Base-by-base conservation (phyloP, 2,113 vertebrate genomes). In the Accipiter virgatus region DNA sequence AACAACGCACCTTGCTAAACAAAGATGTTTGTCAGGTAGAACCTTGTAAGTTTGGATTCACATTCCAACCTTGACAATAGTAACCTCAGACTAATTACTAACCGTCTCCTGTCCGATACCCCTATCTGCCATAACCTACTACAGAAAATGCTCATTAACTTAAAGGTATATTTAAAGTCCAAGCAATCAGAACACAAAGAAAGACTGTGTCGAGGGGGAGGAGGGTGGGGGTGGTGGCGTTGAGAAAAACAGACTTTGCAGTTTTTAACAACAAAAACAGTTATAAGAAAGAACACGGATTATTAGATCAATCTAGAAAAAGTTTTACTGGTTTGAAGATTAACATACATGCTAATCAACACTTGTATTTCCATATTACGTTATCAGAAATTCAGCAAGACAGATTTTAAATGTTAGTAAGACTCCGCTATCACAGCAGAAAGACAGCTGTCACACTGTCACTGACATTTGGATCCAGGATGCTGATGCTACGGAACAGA, bases 391-490 rank as follows among this genome's bases (percentile, higher is more conserved):
- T 16, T 70, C 70, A 66, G 45, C 68, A 62, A 22, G 48, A 45
- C 45, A 77, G 32, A 61, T 66, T 83, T 79, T 45, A 77, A 50
- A 45, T 10, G 38, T 27, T 68, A 42, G 20, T 11, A 65, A 47
- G 29, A 50, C 66, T 42, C 53, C 32, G 16, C 27, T 38, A 80
- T 8, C 25, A 32, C 52, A 87, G 65, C 73, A 47, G 38, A 70
- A 53, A 59, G 86, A 95, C 92, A 95, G 73, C 81, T 94, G 87
- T 82, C 78, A 40, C 11, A 50, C 63, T 19, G 26, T 12, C 75
- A 29, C n/a, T 90, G 81, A 75, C 42, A 88, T 66, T 21, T 53
- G n/a, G 55, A 81, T 86, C 47, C 47, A 88, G 55, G 55, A 70
- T 48, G 25, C 43, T 55, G 25, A 92, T 66, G 94, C 29, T 68